Percentiles rank a stretch among this genome's conserved stretches.
Conservation (phyloP, 2,888 invertebrate genomes). For the Apamea anceps region DNA sequence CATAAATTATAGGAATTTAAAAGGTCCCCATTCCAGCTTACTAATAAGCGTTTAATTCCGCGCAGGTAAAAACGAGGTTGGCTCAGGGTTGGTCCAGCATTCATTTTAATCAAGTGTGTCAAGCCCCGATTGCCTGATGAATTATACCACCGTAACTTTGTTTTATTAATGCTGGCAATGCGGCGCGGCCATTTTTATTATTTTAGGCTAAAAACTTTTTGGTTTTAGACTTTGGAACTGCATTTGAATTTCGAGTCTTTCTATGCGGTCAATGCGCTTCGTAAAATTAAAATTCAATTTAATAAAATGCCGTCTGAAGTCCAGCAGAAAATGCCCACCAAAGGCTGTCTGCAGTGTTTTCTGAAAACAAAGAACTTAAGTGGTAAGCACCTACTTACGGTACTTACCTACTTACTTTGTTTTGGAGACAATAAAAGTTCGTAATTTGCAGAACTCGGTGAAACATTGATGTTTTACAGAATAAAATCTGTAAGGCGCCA, state of each 20-base stretch:
- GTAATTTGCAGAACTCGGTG: slow-evolving; percentile 11
- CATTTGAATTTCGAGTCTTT: slow-evolving; percentile 24
- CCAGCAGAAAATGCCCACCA: slow-evolving; percentile 7
- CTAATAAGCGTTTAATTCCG: slow-evolving; percentile 78
- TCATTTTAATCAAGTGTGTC: slow-evolving; percentile 82
- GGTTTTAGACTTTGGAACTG: slow-evolving; percentile 21
- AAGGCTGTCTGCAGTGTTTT: background rate
- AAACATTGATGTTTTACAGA: slow-evolving; percentile 35
- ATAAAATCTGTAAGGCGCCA: background rate
- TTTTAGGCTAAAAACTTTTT: slow-evolving; percentile 11
- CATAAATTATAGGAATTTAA: slow-evolving; percentile 79
- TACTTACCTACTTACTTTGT: slow-evolving; percentile 16
- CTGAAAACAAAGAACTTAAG: slow-evolving; percentile 15
- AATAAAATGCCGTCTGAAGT: background rate
- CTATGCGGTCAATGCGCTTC: background rate
- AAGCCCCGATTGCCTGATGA: slow-evolving; percentile 78
- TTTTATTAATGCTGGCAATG: slow-evolving; percentile 65
- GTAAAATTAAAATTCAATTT: background rate
- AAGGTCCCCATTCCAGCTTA: slow-evolving; percentile 68
- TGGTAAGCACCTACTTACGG: slow-evolving; percentile 26
- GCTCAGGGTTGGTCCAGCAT: slow-evolving; percentile 68
- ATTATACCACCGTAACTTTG: slow-evolving; percentile 68
- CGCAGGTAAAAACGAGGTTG: slow-evolving; percentile 76
- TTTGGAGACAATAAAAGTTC: slow-evolving; percentile 28
- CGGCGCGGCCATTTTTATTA: slow-evolving; percentile 45